These are phyloP conservation scores for Hafferia zeledoni DNA, from an alignment of 2,797 vertebrate species.

Conservation along the genomic window DNA sequence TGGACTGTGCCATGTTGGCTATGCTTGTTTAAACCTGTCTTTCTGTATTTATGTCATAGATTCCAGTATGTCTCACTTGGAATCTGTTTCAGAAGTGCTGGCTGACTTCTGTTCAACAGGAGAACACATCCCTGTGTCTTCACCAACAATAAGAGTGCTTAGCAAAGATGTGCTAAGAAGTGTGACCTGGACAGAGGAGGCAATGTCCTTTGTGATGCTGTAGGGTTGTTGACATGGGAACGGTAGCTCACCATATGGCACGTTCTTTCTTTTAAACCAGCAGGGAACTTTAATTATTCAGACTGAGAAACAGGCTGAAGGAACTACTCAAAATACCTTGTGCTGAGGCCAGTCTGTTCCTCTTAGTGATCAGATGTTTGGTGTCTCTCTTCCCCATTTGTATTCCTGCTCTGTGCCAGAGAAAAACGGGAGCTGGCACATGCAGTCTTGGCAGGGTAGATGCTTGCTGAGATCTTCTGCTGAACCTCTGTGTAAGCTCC, in stretches of 20 bases:
- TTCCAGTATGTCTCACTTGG: background rate
- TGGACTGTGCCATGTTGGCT: background rate
- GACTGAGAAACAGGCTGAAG: background rate
- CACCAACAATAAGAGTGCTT: accelerated
- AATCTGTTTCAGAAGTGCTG: background rate
- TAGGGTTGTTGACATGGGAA: slow-evolving; percentile 36
- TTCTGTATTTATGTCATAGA: background rate
- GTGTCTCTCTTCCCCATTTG: background rate
- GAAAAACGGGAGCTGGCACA: background rate
- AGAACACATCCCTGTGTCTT: background rate
- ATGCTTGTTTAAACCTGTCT: background rate
- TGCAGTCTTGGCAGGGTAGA: background rate
- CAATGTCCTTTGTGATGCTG: background rate
- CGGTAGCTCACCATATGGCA: background rate
- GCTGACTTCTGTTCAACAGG: background rate
- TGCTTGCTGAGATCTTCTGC: background rate
- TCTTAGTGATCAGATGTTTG: background rate
- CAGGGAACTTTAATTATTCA: background rate
- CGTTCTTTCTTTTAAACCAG: background rate
- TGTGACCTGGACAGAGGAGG: background rate
- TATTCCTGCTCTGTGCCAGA: background rate
- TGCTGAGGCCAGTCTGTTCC: background rate
- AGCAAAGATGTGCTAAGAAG: background rate
- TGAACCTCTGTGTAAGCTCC: background rate
- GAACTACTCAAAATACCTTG: background rate